Percentiles rank a stretch among this genome's conserved stretches.
phyloP scores from a whole-genome alignment of 2,888 invertebrate genomes.

The Trichogramma evanescens region DNA sequence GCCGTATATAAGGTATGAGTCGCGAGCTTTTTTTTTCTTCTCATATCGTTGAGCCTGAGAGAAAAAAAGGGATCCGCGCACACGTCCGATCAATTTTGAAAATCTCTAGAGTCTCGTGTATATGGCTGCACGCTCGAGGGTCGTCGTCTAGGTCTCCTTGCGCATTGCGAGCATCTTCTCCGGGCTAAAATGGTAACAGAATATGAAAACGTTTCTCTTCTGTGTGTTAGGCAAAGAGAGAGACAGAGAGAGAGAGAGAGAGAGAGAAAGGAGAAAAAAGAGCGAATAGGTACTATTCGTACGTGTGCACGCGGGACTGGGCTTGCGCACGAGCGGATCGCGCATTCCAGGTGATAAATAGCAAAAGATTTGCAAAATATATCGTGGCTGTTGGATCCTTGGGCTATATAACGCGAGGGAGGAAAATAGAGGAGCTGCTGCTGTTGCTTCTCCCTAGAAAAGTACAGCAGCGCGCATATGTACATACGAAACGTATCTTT shows the following conservation, averaged over 20 bases:
- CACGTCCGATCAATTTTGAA: slow-evolving; percentile 32
- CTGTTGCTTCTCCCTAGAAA: too few relatives aligned
- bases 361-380: slow-evolving; percentile 42
- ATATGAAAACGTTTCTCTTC: slow-evolving; percentile 28
- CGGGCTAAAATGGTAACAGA: slow-evolving; percentile 31
- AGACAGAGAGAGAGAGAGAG: slow-evolving; percentile 14
- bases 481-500: too few relatives aligned
- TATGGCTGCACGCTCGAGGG: slow-evolving; percentile 9
- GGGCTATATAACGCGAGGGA: neutral
- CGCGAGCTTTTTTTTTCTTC: too few relatives aligned
- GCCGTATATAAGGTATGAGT: too few relatives aligned
- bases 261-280: slow-evolving; percentile 5
- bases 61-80: slow-evolving; percentile 9
- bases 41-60: too few relatives aligned
- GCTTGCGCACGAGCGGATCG: slow-evolving; percentile 9
- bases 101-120: slow-evolving; percentile 31
- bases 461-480: too few relatives aligned
- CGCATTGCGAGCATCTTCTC: neutral
- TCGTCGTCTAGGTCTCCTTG: slow-evolving; percentile 3
- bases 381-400: slow-evolving; percentile 30
- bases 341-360: slow-evolving; percentile 37
- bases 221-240: neutral
- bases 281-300: neutral
- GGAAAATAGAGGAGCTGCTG: neutral
- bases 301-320: slow-evolving; percentile 23